Conservation (phyloP, 2,113 vertebrate species). For the Gallinago jamesoni region DNA sequence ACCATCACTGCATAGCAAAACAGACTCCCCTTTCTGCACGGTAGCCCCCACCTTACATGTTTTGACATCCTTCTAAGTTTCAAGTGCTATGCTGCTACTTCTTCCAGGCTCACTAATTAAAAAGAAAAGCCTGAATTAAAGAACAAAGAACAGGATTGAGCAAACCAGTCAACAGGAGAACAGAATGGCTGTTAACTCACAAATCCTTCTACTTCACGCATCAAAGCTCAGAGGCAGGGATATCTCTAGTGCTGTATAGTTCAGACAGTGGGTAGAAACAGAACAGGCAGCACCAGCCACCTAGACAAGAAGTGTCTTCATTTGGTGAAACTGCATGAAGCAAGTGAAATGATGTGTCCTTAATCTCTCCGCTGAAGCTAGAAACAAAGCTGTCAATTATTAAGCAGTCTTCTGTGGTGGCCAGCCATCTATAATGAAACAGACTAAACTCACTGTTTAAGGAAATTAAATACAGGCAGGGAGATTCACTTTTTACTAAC, state of each 20-base stretch:
- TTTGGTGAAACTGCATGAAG: background rate
- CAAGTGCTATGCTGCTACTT: background rate
- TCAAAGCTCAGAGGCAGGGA: background rate
- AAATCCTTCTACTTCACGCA: background rate
- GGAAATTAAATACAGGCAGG: background rate
- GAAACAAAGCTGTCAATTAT: background rate
- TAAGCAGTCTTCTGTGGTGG: background rate
- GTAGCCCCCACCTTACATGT: background rate
- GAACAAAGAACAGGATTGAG: background rate
- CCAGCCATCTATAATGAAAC: background rate
- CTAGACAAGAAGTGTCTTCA: background rate
- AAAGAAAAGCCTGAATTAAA: background rate
- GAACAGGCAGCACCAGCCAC: background rate
- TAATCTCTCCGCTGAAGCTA: background rate
- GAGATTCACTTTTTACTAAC: background rate
- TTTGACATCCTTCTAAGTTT: background rate
- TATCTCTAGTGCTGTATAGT: rapidly evolving
- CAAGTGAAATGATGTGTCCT: background rate
- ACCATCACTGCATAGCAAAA: background rate
- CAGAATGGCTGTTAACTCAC: background rate
- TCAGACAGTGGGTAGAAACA: background rate
- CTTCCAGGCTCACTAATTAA: background rate
- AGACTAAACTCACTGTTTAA: background rate
- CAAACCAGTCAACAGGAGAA: background rate
- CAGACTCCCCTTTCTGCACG: background rate